phyloP scores from a whole-genome alignment of 2,797 vertebrate genomes.

The Hoplostethus atlanticus region DNA sequence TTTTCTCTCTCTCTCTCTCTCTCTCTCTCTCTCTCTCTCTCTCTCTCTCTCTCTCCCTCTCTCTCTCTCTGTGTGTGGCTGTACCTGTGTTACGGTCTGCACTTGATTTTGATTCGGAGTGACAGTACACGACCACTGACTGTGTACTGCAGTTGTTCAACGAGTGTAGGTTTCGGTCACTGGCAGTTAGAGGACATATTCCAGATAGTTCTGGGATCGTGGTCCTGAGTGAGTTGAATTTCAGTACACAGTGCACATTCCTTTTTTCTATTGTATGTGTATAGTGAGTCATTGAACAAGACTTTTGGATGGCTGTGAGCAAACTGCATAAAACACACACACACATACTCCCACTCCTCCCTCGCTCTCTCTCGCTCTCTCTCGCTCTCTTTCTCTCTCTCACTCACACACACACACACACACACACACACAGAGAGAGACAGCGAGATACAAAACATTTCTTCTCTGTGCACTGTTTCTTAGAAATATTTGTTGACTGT shows the following conservation, averaged over 20 bases:
- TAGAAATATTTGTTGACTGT: background rate
- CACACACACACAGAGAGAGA: background rate
- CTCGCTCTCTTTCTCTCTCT: too few species aligned
- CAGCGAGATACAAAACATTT: background rate
- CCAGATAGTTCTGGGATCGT: conserved; percentile 69
- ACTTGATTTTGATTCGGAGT: conserved; percentile 76
- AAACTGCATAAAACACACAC: conserved; percentile 31
- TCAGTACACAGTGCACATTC: conserved; percentile 45
- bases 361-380: too few species aligned
- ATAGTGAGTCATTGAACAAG: conserved; percentile 46
- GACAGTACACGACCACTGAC: conserved; percentile 78
- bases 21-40: conserved; percentile 20
- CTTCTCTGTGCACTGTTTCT: background rate
- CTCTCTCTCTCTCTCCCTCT: conserved; percentile 26
- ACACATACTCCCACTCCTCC: too few species aligned
- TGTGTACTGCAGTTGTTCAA: conserved; percentile 78
- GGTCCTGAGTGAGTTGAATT: conserved; percentile 58
- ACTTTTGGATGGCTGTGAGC: background rate
- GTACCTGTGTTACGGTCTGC: conserved; percentile 67
- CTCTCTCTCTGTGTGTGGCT: conserved; percentile 36
- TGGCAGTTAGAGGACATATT: conserved; percentile 73
- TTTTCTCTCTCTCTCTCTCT: conserved; percentile 23
- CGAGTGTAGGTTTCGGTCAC: conserved; percentile 72
- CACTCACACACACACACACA: background rate
- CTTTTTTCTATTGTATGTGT: conserved; percentile 30